Conservation (phyloP, 2,797 vertebrate genomes). For the Tachyglossus aculeatus region DNA sequence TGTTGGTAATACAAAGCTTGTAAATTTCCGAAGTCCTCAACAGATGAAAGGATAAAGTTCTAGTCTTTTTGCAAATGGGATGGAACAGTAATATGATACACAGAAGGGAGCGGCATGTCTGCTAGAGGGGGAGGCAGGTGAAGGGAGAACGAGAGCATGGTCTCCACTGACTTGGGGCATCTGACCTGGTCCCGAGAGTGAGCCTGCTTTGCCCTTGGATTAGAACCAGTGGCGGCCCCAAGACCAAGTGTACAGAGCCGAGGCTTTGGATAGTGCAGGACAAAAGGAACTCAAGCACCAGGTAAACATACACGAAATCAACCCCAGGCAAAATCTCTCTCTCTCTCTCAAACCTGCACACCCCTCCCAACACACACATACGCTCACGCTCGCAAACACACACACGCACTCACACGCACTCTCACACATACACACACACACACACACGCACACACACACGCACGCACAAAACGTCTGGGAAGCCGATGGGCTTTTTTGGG, state of each 20-base stretch:
- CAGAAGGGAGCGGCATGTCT: constrained; percentile 61
- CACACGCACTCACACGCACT: too few species aligned
- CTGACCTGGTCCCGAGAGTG: constrained; percentile 52
- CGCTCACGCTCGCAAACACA: too few species aligned
- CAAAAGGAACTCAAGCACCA: constrained; percentile 72
- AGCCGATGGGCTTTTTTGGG: constrained; percentile 52
- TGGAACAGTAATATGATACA: constrained; percentile 59
- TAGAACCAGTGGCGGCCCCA: constrained; percentile 67
- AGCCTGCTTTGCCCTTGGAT: constrained; percentile 63
- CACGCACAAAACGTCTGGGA: constrained; percentile 53
- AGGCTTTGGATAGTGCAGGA: constrained; percentile 71
- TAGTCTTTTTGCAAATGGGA: constrained; percentile 65
- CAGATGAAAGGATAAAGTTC: constrained; percentile 63
- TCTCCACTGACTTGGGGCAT: constrained; percentile 47
- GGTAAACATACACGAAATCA: constrained; percentile 61
- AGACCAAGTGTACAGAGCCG: constrained; percentile 69
- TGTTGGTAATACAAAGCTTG: constrained; percentile 59
- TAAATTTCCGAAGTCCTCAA: constrained; percentile 70
- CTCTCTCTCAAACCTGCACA: constrained; percentile 36
- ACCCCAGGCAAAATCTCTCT: constrained; percentile 38
- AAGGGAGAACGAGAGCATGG: too few species aligned
- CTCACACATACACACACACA: too few species aligned
- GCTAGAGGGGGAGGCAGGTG: constrained; percentile 68
- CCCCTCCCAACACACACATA: too few species aligned
- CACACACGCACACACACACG: too few species aligned